phyloP scores from a whole-genome alignment of 2,888 invertebrate species.

The Apotomis turbidana region DNA sequence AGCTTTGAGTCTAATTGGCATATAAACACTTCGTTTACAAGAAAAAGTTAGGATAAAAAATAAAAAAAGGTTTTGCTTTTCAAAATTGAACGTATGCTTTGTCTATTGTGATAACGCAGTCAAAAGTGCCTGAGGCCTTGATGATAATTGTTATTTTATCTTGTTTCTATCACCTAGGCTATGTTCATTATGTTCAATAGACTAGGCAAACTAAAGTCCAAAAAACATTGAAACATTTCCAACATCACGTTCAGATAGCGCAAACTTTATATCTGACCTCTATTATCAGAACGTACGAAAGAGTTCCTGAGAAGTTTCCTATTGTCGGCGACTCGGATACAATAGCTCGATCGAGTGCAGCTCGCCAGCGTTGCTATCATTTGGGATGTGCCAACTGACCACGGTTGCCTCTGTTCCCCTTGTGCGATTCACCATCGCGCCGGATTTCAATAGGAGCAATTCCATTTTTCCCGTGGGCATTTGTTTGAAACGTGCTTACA shows the following conservation, averaged over 20 bases:
- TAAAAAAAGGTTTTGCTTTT: no score
- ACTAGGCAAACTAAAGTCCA: neutral
- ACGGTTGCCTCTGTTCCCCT: conserved; percentile 19
- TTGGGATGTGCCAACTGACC: conserved; percentile 36
- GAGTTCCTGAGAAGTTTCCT: conserved; percentile 40
- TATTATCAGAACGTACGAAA: conserved; percentile 37
- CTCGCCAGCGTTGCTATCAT: conserved; percentile 31
- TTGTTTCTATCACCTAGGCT: no score
- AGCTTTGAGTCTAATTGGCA: no score
- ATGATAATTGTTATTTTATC: no score
- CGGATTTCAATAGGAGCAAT: no score
- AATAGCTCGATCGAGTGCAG: conserved; percentile 39
- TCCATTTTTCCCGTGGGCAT: neutral
- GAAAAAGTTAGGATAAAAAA: no score
- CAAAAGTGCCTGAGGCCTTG: no score
- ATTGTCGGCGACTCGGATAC: conserved; percentile 35
- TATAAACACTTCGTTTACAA: no score
- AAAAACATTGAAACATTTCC: conserved; percentile 9
- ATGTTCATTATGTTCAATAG: neutral
- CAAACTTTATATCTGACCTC: conserved; percentile 35
- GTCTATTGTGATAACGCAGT: no score
- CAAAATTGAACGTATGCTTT: no score
- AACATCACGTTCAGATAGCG: conserved; percentile 11
- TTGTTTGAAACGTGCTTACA: no score
- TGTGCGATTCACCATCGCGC: neutral